Conservation (phyloP, 2,888 invertebrate species). For the Chrysopilus asiliformis region DNA sequence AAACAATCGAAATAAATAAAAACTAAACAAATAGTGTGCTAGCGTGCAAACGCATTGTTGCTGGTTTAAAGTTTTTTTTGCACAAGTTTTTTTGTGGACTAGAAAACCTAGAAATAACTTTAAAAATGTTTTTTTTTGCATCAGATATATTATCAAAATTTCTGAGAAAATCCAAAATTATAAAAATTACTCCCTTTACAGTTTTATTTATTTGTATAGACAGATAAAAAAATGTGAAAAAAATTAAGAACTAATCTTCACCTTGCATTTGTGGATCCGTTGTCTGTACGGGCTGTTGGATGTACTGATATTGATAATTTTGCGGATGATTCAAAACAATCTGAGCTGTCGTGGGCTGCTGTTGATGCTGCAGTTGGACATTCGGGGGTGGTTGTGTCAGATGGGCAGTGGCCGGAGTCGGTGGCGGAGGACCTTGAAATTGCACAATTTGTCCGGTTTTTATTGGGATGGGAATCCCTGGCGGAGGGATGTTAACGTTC, state of each 20-base stretch:
- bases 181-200: too few species aligned
- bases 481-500: slow-evolving; percentile 18
- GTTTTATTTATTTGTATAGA: not conserved
- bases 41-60: too few species aligned
- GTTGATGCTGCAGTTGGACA: slow-evolving; percentile 16
- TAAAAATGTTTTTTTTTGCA: too few species aligned
- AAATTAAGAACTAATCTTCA: slow-evolving; percentile 2
- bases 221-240: too few species aligned
- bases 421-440: slow-evolving; percentile 15
- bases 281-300: slow-evolving; percentile 14
- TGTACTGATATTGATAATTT: slow-evolving; percentile 18
- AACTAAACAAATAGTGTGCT: too few species aligned
- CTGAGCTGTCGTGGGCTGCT: slow-evolving; percentile 12
- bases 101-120: too few species aligned
- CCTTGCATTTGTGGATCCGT: slow-evolving; percentile 12
- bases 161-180: too few species aligned
- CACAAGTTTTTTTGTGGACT: too few species aligned
- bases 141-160: too few species aligned
- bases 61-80: too few species aligned
- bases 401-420: slow-evolving; percentile 7
- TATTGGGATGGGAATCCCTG: slow-evolving; percentile 15
- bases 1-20: too few species aligned
- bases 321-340: slow-evolving; percentile 17
- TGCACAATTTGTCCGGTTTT: slow-evolving; percentile 16
- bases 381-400: slow-evolving; percentile 17